These are phyloP conservation scores for Orthonyx spaldingii DNA, from an alignment of 2,113 vertebrate species.

Conservation along the genomic window DNA sequence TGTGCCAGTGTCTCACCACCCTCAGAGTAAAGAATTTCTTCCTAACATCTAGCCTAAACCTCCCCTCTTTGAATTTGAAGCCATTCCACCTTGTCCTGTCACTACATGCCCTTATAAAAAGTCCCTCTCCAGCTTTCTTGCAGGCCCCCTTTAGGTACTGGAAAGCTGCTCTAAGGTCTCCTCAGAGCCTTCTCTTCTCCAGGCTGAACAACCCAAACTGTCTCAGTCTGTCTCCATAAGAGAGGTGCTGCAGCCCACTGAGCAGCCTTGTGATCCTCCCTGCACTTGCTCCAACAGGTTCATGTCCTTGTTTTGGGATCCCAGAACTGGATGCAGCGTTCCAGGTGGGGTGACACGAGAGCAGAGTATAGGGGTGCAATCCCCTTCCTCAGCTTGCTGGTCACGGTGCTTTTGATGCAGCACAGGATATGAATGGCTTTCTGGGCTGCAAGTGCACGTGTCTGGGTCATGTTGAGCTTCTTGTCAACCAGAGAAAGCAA, in stretches of 20 bases:
- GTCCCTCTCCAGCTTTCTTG: neutral
- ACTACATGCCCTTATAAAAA: neutral
- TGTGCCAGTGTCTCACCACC: neutral
- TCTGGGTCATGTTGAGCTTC: neutral
- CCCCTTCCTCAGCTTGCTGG: neutral
- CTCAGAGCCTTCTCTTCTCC: neutral
- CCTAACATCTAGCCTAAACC: neutral
- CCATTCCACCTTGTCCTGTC: neutral
- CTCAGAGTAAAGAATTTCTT: neutral
- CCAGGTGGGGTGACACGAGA: neutral
- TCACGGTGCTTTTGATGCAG: neutral
- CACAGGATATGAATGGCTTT: neutral
- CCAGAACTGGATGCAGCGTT: neutral
- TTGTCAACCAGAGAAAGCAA: neutral
- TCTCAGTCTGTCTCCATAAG: neutral
- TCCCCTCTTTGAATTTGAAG: neutral
- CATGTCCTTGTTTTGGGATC: neutral
- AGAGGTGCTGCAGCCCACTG: neutral
- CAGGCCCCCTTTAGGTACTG: neutral
- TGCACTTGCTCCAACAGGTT: neutral
- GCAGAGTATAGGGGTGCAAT: neutral
- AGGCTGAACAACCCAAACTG: neutral
- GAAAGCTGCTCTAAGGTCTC: neutral
- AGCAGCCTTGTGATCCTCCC: neutral
- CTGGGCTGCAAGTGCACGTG: neutral